Evolutionary conservation across 2,888 invertebrate species (phyloP), one percentile per base, ranked within the genome.

Genomic region (Creontiades dilutus): DNA sequence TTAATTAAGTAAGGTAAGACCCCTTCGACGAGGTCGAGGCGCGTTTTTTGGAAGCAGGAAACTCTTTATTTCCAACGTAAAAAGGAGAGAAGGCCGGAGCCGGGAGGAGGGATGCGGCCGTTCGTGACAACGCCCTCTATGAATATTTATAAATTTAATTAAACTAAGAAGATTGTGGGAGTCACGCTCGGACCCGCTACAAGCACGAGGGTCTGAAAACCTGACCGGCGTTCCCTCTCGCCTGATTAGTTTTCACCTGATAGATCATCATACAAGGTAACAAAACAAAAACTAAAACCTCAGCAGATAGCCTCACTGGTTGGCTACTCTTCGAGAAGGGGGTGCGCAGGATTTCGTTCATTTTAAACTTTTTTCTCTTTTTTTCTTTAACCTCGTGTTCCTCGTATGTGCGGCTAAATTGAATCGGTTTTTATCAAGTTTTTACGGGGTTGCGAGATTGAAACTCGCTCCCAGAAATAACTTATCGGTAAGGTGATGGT

Each of bases 61-160:
- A 82, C 27, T 47, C 52, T 52, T 46, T 52, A 48, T 82, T 82
- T 82, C 52, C 13, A 52, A 82, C 82, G 82, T 47, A 52, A 82
- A 37, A 37, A 82, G 7, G 37, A 81, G 23, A 82, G 52, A 27
- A 47, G 16, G 52, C 23, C 16, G 84, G n/a, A 61, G 16, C 55
- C 4, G 2, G 37, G 61, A 19, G 82, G 14, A 82, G 85, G 61
- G 85, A 85, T 85, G 85, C 27, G 85, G 61, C 85, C 27, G 88
- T 88, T 88, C 88, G 88, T 88, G 88, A 88, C 88, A 88, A 88
- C 88, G 88, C 88, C 88, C 88, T 88, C 88, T 57, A 89, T 89
- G 89, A 89, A 89, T 89, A 89, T 89, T 89, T 89, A 89, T 89
- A 89, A 88, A 89, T 89, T 89, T 89, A 89, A 89, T 89, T 89